These are phyloP conservation scores for Labia minor DNA, from an alignment of 2,888 invertebrate species.

Conservation along the genomic window DNA sequence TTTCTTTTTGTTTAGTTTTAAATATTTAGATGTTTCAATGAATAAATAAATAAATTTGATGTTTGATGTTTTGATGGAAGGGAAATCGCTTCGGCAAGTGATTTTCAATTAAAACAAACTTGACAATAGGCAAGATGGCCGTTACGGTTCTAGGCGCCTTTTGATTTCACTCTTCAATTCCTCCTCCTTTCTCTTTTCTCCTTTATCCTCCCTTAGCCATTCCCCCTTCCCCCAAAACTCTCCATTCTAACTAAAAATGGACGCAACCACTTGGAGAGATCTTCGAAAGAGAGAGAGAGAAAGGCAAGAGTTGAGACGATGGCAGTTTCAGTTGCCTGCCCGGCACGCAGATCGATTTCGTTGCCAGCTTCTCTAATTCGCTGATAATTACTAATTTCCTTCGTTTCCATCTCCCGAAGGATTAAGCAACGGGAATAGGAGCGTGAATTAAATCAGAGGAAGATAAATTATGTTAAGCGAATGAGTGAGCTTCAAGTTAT, in stretches of 20 bases:
- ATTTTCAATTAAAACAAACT: neutral
- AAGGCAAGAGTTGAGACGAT: no score
- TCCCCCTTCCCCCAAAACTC: no score
- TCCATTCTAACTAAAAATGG: neutral
- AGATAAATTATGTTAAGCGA: constrained; percentile 13
- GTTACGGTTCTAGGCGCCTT: neutral
- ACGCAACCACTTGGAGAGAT: neutral
- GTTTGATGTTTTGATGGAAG: no score
- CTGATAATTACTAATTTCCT: constrained; percentile 13
- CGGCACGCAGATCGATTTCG: neutral
- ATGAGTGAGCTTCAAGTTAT: neutral
- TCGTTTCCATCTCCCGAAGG: constrained; percentile 7
- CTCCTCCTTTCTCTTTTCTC: no score
- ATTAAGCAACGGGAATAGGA: neutral
- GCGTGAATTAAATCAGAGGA: neutral
- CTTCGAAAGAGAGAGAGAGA: no score
- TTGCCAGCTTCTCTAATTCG: neutral
- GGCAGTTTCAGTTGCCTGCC: neutral
- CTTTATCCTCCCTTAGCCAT: no score
- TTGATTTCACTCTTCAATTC: neutral
- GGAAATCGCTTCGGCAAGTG: neutral
- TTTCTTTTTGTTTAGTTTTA: no score
- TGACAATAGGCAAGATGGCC: neutral
- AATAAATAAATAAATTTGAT: no score
- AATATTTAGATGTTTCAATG: no score